A percentile compares a stretch with the other conserved stretches of the same genome.
These are phyloP conservation scores for Pteronotus mesoamericanus DNA, from an alignment of 2,797 vertebrate species.

Conservation along the genomic window DNA sequence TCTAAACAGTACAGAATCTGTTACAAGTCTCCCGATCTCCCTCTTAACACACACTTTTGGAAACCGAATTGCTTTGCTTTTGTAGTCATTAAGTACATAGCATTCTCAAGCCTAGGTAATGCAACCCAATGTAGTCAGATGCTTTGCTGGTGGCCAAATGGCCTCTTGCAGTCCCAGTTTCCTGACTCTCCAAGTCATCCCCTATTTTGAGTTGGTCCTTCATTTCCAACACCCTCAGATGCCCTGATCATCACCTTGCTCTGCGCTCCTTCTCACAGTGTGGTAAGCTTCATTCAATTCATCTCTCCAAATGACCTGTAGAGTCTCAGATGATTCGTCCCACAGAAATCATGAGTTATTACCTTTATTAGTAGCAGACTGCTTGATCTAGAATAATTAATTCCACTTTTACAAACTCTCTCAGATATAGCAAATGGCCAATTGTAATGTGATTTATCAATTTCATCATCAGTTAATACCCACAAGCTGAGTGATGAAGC, in stretches of 20 bases:
- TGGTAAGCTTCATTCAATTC: not conserved
- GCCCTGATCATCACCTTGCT: fast-evolving
- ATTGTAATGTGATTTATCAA: constrained; percentile 39
- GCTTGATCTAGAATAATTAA: constrained; percentile 35
- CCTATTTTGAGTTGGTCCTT: not conserved
- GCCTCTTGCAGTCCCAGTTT: not conserved
- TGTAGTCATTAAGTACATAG: not conserved
- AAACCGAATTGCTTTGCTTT: not conserved
- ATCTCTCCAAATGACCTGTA: not conserved
- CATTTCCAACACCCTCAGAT: not conserved
- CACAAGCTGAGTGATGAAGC: not conserved
- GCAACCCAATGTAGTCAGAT: not conserved
- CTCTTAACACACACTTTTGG: not conserved
- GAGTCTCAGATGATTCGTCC: not conserved
- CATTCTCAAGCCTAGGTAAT: not conserved
- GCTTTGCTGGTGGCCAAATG: not conserved
- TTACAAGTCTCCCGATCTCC: not conserved
- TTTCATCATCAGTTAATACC: constrained; percentile 24
- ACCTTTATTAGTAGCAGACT: not conserved
- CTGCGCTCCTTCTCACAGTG: not conserved
- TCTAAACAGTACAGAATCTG: not conserved
- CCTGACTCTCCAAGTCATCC: not conserved
- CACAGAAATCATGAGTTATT: constrained; percentile 39
- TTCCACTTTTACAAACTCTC: not conserved
- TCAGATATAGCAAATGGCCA: constrained; percentile 4